Conservation (phyloP, 2,797 vertebrate species). For the Acanthiza pusilla region DNA sequence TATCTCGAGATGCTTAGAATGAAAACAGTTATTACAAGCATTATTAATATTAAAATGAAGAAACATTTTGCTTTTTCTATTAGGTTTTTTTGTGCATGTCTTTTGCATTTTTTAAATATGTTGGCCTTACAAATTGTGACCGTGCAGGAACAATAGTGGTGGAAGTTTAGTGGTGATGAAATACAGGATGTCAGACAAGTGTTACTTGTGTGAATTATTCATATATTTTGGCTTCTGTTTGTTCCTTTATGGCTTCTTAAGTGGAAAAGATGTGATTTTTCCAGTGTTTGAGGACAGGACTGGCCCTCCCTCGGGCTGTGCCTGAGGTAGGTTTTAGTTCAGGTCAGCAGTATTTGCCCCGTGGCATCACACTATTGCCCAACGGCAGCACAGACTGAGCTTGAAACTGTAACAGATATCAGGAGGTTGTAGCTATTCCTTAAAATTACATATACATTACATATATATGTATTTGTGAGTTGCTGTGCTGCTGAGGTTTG, state of each 20-base stretch:
- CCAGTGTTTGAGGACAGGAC: neutral
- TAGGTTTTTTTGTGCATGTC: neutral
- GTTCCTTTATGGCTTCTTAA: neutral
- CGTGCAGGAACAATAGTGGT: rapidly evolving
- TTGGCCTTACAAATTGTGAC: neutral
- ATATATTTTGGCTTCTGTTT: neutral
- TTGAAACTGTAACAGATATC: neutral
- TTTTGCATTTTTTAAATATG: neutral
- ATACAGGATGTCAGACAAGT: neutral
- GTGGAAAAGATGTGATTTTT: neutral
- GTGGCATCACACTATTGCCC: rapidly evolving
- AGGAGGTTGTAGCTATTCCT: neutral
- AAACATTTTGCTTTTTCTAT: neutral
- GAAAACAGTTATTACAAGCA: neutral
- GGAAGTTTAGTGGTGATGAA: neutral
- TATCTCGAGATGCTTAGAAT: neutral
- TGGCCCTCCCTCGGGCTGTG: neutral
- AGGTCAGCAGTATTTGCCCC: neutral
- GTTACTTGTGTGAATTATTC: neutral
- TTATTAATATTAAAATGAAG: neutral
- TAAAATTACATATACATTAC: neutral
- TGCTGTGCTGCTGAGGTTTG: neutral
- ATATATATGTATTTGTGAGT: neutral
- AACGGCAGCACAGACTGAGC: neutral
- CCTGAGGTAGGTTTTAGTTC: neutral